Percentiles rank a stretch among this genome's conserved stretches.
phyloP scores from a whole-genome alignment of 1,140 invertebrate genomes.

The Ceratoteleas bidentatus region DNA sequence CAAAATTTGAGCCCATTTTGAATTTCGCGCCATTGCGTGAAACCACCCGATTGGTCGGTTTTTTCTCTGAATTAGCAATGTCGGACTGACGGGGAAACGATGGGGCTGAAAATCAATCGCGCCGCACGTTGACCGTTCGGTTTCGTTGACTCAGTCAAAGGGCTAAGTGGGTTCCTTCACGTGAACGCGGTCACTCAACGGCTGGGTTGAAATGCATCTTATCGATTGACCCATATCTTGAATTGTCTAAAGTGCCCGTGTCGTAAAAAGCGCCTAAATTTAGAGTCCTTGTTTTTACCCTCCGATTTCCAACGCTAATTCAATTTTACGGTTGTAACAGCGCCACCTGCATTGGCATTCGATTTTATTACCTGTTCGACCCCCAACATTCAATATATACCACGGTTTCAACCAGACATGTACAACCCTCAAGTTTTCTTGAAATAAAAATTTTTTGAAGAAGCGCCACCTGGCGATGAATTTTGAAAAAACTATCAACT shows the following conservation, averaged over 20 bases:
- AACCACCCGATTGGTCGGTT: background rate
- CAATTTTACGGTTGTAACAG: too few relatives aligned
- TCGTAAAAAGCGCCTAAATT: conserved; percentile 71
- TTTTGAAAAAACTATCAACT: too few relatives aligned
- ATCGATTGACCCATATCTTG: conserved; percentile 77
- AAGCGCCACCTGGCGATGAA: too few relatives aligned
- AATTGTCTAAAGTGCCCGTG: conserved; percentile 73
- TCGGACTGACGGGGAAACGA: background rate
- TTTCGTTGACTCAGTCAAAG: conserved; percentile 39
- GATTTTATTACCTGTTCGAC: too few relatives aligned
- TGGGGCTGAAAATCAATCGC: background rate
- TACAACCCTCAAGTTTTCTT: too few relatives aligned
- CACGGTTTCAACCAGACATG: too few relatives aligned
- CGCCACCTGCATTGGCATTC: too few relatives aligned
- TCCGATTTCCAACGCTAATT: background rate
- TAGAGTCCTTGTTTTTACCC: conserved; percentile 3
- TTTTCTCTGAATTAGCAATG: too few relatives aligned
- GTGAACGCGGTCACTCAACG: conserved; percentile 67
- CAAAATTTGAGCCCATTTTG: too few relatives aligned
- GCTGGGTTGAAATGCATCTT: conserved; percentile 72
- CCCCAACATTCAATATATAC: too few relatives aligned
- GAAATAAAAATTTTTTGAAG: too few relatives aligned
- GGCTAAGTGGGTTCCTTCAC: conserved; percentile 69
- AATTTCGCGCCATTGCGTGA: background rate
- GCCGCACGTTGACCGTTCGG: conserved; percentile 27